Evolutionary conservation across 2,113 vertebrate genomes (phyloP), one percentile per base, ranked within the genome.

Genomic region (Malurus elegans): DNA sequence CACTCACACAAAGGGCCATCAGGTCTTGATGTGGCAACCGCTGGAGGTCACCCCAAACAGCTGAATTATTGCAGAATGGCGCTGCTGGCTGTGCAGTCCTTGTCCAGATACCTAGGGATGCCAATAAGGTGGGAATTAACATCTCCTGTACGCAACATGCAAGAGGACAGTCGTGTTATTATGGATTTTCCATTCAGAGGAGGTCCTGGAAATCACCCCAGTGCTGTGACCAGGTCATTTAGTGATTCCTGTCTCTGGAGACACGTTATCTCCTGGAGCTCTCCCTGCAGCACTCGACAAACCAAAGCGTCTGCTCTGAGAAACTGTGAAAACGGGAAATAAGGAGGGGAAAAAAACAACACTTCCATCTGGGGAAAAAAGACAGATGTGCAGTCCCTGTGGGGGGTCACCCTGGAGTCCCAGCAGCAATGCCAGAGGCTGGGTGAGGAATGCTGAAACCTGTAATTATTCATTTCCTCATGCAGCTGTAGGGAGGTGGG

Each of bases 101-200:
- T 8, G 21, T 20, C 54, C 45, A 65, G 20, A 29, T 36, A 7
- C 31, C 45, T 56, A 53, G 38, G n/a, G 17, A 8, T 48, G 40
- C 19, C 12, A 21, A 1, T 2, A 32, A 28, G 31, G 42, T 15
- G 31, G 4, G 4, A 6, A 8, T 44, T 12, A 18, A 31, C 23
- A 51, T 19, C 21, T 83, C 14, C 61, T 72, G 38, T 8, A 14
- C 10, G 21, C 19, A 45, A 1, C 9, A 4, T 6, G 47, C 61
- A 58, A 62, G 25, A 61, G n/a, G 6, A 53, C 24, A 47, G 31
- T 23, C 7, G 3, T 6, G 20, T 34, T 60, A 18, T 26, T 42
- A 17, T 44, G 14, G 42, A 28, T 23, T 70, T 79, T 58, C 28
- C n/a, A 13, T 24, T 71, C 29, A 21, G 50, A 81, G 42, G 57